phyloP scores from a whole-genome alignment of 2,888 invertebrate genomes.

The Catotricha subobsoleta region DNA sequence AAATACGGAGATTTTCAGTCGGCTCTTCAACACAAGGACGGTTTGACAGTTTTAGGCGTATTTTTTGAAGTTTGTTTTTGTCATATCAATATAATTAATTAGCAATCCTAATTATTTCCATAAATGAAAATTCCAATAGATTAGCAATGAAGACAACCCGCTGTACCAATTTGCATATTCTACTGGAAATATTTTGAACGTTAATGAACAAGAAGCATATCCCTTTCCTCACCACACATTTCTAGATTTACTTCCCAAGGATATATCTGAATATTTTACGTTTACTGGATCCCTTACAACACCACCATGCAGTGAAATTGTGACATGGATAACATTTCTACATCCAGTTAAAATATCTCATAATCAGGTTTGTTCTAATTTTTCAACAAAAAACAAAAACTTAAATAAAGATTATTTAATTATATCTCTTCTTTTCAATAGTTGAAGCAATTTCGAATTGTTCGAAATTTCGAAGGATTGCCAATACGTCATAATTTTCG shows the following conservation, averaged over 20 bases:
- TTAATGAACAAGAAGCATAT: too few species aligned
- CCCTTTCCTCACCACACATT: too few species aligned
- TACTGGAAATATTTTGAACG: too few species aligned
- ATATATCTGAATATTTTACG: constrained; percentile 53
- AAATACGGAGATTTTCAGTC: constrained; percentile 35
- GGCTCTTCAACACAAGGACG: constrained; percentile 44
- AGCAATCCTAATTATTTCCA: too few species aligned
- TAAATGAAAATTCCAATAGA: too few species aligned
- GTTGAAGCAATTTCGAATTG: background rate
- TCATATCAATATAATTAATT: too few species aligned
- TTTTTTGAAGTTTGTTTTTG: constrained; percentile 43
- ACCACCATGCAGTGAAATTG: constrained; percentile 69
- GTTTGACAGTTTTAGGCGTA: constrained; percentile 52
- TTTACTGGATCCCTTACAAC: constrained; percentile 74
- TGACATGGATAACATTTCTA: constrained; percentile 70
- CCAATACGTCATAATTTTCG: background rate
- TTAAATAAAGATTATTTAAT: too few species aligned
- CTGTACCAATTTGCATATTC: too few species aligned
- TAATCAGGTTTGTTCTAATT: constrained; percentile 44
- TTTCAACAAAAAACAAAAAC: too few species aligned
- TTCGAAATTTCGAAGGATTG: background rate
- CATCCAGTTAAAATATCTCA: constrained; percentile 49
- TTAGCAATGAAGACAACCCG: too few species aligned
- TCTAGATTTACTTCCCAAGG: constrained; percentile 11
- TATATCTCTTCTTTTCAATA: too few species aligned